Evolutionary conservation across 2,113 vertebrate species (phyloP).

Genomic region (Ornithorhynchus anatinus): DNA sequence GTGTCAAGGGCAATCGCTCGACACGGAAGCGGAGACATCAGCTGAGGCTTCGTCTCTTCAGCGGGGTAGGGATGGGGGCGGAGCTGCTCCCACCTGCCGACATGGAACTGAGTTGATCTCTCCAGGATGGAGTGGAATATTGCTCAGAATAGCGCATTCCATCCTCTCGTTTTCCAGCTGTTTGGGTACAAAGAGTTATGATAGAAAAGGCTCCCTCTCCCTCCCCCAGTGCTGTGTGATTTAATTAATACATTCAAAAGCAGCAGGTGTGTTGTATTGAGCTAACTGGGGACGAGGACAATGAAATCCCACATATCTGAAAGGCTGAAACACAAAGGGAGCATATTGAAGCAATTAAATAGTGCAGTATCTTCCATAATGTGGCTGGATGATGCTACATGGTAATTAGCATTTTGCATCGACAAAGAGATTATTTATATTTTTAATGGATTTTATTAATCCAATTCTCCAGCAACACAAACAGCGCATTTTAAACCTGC

Average conservation of each 20-base stretch:
- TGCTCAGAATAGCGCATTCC: not conserved
- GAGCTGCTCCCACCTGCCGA: not conserved
- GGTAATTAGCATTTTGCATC: conserved; percentile 37
- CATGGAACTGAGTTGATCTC: not conserved
- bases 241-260: conserved; percentile 13
- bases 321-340: not conserved
- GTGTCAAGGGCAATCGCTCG: not conserved
- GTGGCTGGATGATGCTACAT: not conserved
- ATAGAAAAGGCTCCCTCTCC: too few relatives aligned
- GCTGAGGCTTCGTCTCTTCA: not conserved
- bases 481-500: conserved; percentile 13
- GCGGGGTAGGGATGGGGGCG: not conserved
- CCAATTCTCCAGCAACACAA: conserved; percentile 7
- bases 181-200: not conserved
- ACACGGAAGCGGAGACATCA: not conserved
- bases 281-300: not conserved
- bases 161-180: conserved; percentile 4
- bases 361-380: not conserved
- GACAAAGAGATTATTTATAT: conserved; percentile 36
- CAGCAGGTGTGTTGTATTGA: not conserved
- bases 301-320: not conserved
- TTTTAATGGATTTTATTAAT: conserved; percentile 33
- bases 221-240: not conserved
- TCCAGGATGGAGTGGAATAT: not conserved
- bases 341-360: not conserved